Conservation (phyloP, 2,797 vertebrate genomes). For the Huso huso region DNA sequence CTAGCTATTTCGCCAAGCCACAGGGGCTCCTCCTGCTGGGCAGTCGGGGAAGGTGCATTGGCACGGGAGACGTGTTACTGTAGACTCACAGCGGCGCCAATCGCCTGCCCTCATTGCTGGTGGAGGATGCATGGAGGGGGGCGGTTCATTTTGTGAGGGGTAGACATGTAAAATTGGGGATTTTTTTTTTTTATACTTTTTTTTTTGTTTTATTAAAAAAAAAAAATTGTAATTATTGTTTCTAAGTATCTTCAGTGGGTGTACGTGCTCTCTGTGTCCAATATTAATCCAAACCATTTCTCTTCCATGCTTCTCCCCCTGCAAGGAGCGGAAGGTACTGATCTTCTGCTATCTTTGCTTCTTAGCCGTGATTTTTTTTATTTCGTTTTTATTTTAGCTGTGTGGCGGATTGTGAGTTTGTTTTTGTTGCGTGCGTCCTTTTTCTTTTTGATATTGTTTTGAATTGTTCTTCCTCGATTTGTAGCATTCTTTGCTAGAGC, state of each 20-base stretch:
- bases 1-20: too few relatives aligned
- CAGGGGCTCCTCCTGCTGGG: too few relatives aligned
- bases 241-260: conserved; percentile 38
- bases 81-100: conserved; percentile 25
- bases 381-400: conserved; percentile 36
- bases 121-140: conserved; percentile 95
- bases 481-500: not conserved
- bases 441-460: conserved; percentile 24
- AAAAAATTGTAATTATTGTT: too few relatives aligned
- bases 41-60: too few relatives aligned
- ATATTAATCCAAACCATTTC: conserved; percentile 92
- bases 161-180: conserved; percentile 42
- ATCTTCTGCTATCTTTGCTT: conserved; percentile 98
- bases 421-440: conserved; percentile 20
- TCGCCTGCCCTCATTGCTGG: conserved; percentile 89
- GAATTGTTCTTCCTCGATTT: not conserved
- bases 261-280: conserved; percentile 63
- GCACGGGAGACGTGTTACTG: conserved; percentile 30
- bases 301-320: conserved; percentile 99
- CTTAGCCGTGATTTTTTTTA: conserved; percentile 66
- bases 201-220: too few relatives aligned
- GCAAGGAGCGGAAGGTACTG: conserved; percentile 99
- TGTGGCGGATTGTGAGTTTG: conserved; percentile 51
- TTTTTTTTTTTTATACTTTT: not conserved
- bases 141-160: conserved; percentile 43